Evolutionary conservation across 2,888 invertebrate genomes (phyloP).

Genomic region (Tinea semifulvella): DNA sequence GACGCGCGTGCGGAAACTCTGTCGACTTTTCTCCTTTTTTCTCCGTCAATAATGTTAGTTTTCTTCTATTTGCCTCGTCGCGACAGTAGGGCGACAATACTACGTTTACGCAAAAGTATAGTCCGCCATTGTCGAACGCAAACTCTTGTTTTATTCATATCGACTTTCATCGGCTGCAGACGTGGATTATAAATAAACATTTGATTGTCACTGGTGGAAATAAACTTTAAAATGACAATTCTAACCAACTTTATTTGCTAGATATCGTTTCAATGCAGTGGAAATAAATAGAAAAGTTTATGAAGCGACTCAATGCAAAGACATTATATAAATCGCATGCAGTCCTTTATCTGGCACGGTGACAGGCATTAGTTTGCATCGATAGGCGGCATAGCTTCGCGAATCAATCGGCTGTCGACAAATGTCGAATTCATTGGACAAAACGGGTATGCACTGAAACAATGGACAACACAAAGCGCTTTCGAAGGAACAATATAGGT

Average conservation of each 20-base stretch:
- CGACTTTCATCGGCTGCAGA: slow-evolving; percentile 16
- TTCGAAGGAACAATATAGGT: slow-evolving; percentile 12
- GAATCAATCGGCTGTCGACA: slow-evolving; percentile 10
- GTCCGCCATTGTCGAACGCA: slow-evolving; percentile 38
- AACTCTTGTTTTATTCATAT: slow-evolving; percentile 53
- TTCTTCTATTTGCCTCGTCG: slow-evolving; percentile 11
- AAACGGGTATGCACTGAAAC: slow-evolving; percentile 8
- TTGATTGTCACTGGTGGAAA: too few species aligned
- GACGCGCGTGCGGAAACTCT: slow-evolving; percentile 55
- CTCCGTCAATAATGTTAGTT: slow-evolving; percentile 18
- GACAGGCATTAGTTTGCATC: slow-evolving; percentile 1
- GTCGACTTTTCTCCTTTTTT: slow-evolving; percentile 41
- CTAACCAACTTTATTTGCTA: slow-evolving; percentile 9
- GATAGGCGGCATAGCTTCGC: not conserved
- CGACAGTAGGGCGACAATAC: slow-evolving; percentile 22
- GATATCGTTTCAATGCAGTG: slow-evolving; percentile 1
- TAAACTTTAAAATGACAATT: too few species aligned
- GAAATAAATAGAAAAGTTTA: slow-evolving; percentile 11
- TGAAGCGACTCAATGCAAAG: slow-evolving; percentile 3
- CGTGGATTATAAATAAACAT: slow-evolving; percentile 14
- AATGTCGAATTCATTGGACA: slow-evolving; percentile 6
- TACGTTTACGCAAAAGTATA: slow-evolving; percentile 41
- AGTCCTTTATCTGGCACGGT: not conserved
- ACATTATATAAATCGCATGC: slow-evolving; percentile 4
- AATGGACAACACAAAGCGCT: slow-evolving; percentile 9